These are phyloP conservation scores for Takifugu flavidus DNA, from an alignment of 2,113 vertebrate species.

Conservation along the genomic window DNA sequence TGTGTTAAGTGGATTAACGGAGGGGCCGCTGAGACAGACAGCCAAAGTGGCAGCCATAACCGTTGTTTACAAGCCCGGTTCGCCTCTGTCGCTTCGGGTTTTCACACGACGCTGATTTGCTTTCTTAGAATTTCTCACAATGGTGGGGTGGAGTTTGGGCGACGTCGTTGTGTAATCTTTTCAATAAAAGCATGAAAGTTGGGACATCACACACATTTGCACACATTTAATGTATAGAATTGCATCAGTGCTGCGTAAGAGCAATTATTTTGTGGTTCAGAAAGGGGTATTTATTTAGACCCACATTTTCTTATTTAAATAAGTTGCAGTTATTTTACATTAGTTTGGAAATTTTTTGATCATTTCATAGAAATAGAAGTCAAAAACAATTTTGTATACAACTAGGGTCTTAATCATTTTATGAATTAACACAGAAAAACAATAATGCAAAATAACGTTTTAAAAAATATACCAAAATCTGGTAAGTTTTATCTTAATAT, in stretches of 20 bases:
- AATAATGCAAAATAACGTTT: neutral
- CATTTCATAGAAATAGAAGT: no score
- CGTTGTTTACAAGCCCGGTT: slow-evolving; percentile 62
- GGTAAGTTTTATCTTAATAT: neutral
- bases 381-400: neutral
- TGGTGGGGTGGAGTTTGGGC: slow-evolving; percentile 31
- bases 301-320: no score
- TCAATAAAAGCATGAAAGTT: slow-evolving; percentile 38
- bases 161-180: slow-evolving; percentile 54
- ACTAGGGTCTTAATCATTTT: neutral
- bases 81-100: slow-evolving; percentile 55
- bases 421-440: neutral
- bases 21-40: slow-evolving; percentile 63
- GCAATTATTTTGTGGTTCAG: no score
- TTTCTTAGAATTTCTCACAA: slow-evolving; percentile 33
- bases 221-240: slow-evolving; percentile 9
- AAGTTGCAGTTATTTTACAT: no score
- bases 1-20: slow-evolving; percentile 73
- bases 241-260: neutral
- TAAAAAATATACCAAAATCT: neutral
- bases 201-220: slow-evolving; percentile 16
- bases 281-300: no score
- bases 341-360: no score
- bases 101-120: slow-evolving; percentile 40
- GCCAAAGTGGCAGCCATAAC: slow-evolving; percentile 66